A percentile compares a stretch with the other conserved stretches of the same genome.
Conservation (phyloP, 2,888 invertebrate genomes). For the Halictus quadricinctus region DNA sequence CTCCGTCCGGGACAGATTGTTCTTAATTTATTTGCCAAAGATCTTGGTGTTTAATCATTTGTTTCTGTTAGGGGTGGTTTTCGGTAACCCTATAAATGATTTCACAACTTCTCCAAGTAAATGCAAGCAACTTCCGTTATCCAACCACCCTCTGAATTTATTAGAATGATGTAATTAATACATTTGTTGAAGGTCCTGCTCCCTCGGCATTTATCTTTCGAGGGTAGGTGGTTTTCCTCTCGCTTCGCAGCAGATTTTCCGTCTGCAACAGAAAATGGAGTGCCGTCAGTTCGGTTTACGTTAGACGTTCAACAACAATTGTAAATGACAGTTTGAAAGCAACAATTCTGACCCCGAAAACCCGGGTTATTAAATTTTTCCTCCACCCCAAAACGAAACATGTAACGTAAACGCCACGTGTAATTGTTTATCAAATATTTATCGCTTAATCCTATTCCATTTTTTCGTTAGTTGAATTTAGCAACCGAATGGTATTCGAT, state of each 20-base stretch:
- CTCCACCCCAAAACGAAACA: neutral
- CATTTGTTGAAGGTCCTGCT: neutral
- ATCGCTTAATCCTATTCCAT: neutral
- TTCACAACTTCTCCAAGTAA: neutral
- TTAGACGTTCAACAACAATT: neutral
- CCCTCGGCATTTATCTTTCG: neutral
- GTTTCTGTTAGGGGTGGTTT: neutral
- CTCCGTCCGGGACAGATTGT: no score
- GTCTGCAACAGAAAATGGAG: conserved; percentile 18
- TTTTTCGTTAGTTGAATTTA: no score
- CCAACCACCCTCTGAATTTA: neutral
- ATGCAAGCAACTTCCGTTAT: neutral
- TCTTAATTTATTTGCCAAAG: neutral
- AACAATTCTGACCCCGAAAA: no score
- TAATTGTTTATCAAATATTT: neutral
- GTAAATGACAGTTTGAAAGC: conserved; percentile 4
- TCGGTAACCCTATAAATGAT: neutral
- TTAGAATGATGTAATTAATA: neutral
- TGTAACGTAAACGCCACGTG: neutral
- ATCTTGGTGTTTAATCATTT: no score
- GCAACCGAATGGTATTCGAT: neutral
- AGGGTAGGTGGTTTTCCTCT: neutral
- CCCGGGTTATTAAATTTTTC: neutral
- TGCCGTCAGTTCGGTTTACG: neutral
- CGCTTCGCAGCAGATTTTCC: no score